Evolutionary conservation across 2,888 invertebrate genomes (phyloP), one percentile per base, ranked within the genome.

Genomic region (Brachycybe producta): DNA sequence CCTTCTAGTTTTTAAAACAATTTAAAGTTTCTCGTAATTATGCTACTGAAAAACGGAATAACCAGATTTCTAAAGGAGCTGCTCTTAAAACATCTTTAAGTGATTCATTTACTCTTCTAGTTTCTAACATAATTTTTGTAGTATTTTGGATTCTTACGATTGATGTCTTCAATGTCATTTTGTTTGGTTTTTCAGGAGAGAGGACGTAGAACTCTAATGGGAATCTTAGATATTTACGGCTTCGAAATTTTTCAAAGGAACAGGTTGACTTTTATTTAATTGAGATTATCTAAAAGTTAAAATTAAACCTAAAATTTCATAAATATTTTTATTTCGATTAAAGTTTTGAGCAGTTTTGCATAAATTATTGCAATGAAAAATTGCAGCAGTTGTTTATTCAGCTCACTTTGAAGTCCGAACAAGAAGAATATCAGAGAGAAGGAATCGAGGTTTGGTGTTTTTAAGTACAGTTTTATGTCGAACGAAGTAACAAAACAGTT

Each of bases 331-430:
- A 28, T 15, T 32, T 46, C 45, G 48, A 52, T 63, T 66, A 52
- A 62, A 83, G 83, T 62, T 84, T 84, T 66, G 84, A 84, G 66
- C 91, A 92, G 68, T 84, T 92, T 66, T 91, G 91, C 71, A 92
- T 92, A 55, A 92, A 92, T 70, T 91, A 84, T 71, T 92, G 91
- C 67, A 92, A 92, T 65, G 91, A 92, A 70, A 92, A 92, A 67
- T 74, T 92, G 54, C 91, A 92, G 65, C 91, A 92, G 68, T 70
- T 92, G 54, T 92, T 92, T 68, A 91, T 92, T 63, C 83, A 90
- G 66, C 69, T 91, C 61, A 91, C 91, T 0, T 68, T 92, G 35
- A 85, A 84, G 64, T 85, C 85, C 13, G 91, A 92, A 65, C 91
- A 92, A 66, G 88, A 91, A 61, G 91, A 92, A 65, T 92, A 92